Percentiles rank a stretch among this genome's conserved stretches.
Conservation (phyloP, 2,888 invertebrate genomes). For the Corythucha ciliata region DNA sequence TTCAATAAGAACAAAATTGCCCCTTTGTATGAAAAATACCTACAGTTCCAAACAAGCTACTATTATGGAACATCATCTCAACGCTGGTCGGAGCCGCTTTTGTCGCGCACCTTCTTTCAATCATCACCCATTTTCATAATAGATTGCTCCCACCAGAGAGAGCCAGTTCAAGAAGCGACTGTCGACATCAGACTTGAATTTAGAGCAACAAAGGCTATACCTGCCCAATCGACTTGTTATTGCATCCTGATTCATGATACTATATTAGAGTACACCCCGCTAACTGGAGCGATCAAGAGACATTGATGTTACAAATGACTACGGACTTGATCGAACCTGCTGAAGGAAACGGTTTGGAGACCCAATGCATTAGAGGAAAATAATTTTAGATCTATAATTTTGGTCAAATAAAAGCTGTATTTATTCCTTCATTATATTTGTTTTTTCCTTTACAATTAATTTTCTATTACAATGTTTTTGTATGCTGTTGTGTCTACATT, state of each 20-base stretch:
- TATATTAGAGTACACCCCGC: constrained; percentile 2
- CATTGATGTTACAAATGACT: too few relatives aligned
- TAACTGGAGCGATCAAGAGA: background rate
- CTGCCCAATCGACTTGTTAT: constrained; percentile 19
- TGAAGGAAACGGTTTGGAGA: too few relatives aligned
- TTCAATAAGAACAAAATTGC: constrained; percentile 35
- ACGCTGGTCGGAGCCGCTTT: constrained; percentile 37
- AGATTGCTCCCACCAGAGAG: constrained; percentile 12
- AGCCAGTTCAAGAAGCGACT: background rate
- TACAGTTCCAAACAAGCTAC: constrained; percentile 7
- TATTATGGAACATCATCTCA: constrained; percentile 30
- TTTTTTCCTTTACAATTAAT: background rate
- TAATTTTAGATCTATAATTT: too few relatives aligned
- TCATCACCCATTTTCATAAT: constrained; percentile 4
- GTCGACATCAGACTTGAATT: constrained; percentile 13
- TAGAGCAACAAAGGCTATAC: constrained; percentile 8
- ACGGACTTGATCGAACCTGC: too few relatives aligned
- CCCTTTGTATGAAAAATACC: constrained; percentile 12
- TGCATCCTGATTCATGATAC: constrained; percentile 12
- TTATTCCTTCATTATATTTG: too few relatives aligned
- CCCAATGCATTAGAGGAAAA: too few relatives aligned
- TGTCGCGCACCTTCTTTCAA: constrained; percentile 1
- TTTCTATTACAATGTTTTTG: too few relatives aligned
- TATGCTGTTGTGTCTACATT: too few relatives aligned
- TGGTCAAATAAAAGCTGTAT: too few relatives aligned